These are phyloP conservation scores for Biston betularia DNA, from an alignment of 2,888 invertebrate genomes.

Conservation along the genomic window DNA sequence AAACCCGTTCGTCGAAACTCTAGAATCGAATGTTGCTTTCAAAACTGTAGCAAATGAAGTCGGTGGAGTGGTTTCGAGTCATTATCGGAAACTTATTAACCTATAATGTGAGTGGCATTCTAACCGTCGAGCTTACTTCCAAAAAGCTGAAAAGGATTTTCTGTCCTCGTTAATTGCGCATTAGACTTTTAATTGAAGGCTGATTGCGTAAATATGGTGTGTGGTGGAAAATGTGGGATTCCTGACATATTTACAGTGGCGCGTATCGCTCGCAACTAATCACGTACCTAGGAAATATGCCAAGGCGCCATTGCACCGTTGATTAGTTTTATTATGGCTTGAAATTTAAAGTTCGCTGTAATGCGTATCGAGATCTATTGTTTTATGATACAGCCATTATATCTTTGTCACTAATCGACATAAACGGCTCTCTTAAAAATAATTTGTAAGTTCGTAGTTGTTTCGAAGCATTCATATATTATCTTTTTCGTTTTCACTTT, in stretches of 20 bases:
- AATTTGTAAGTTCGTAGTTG: neutral
- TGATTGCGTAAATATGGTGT: constrained; percentile 47
- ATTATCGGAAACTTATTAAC: constrained; percentile 53
- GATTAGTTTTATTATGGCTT: neutral
- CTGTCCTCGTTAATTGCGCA: constrained; percentile 43
- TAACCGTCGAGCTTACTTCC: constrained; percentile 36
- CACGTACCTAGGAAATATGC: constrained; percentile 55
- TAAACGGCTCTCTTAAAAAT: constrained; percentile 1
- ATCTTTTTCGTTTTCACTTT: constrained; percentile 21
- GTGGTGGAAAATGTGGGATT: constrained; percentile 50
- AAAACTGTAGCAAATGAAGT: constrained; percentile 66
- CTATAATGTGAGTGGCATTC: constrained; percentile 42
- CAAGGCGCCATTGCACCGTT: constrained; percentile 37
- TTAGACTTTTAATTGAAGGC: constrained; percentile 48
- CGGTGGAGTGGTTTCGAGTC: constrained; percentile 53
- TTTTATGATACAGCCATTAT: constrained; percentile 16
- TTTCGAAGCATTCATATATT: constrained; percentile 7
- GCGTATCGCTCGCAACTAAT: constrained; percentile 41
- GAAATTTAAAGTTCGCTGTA: constrained; percentile 8
- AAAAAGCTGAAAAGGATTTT: constrained; percentile 40
- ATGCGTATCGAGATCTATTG: constrained; percentile 37
- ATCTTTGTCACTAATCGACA: constrained; percentile 17
- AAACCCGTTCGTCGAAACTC: constrained; percentile 63
- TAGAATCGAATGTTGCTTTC: constrained; percentile 65
- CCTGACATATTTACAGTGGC: constrained; percentile 50